A percentile compares a stretch with the other conserved stretches of the same genome.
phyloP scores from a whole-genome alignment of 1,140 invertebrate species.

The Orius insidiosus region DNA sequence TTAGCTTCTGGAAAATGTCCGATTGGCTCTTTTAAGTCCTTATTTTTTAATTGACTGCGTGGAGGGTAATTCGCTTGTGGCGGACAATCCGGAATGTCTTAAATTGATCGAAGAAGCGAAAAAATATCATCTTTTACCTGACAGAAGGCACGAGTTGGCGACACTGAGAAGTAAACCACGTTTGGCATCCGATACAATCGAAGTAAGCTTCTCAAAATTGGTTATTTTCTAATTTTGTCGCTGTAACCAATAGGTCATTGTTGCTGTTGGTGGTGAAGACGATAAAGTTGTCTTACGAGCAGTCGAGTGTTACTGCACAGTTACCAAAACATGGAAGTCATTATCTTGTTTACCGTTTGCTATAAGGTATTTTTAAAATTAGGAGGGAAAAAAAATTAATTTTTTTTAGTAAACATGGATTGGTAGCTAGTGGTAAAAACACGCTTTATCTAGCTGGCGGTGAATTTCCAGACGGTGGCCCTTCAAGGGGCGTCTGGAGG shows the following conservation, averaged over 20 bases:
- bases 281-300: constrained; percentile 36
- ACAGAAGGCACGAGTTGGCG: constrained; percentile 27
- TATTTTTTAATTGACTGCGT: constrained; percentile 41
- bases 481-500: constrained; percentile 30
- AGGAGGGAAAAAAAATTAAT: neutral
- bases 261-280: constrained; percentile 37
- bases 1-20: constrained; percentile 33
- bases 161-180: constrained; percentile 26
- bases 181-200: constrained; percentile 22
- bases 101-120: constrained; percentile 31
- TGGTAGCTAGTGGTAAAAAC: constrained; percentile 35
- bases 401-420: constrained; percentile 31
- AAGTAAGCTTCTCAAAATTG: too few species aligned
- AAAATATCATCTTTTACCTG: constrained; percentile 32
- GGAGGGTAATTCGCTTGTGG: constrained; percentile 26
- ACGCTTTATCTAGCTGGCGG: constrained; percentile 37
- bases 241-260: too few species aligned
- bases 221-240: too few species aligned
- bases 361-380: constrained; percentile 24
- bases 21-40: constrained; percentile 35
- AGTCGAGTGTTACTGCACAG: constrained; percentile 34
- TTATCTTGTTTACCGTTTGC: constrained; percentile 31
- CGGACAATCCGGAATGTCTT: constrained; percentile 26
- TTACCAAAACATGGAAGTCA: constrained; percentile 25
- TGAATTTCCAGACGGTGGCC: constrained; percentile 36